Percentiles rank a stretch among this genome's conserved stretches.
Conservation (phyloP, 2,113 vertebrate genomes). For the Eclectus roratus region DNA sequence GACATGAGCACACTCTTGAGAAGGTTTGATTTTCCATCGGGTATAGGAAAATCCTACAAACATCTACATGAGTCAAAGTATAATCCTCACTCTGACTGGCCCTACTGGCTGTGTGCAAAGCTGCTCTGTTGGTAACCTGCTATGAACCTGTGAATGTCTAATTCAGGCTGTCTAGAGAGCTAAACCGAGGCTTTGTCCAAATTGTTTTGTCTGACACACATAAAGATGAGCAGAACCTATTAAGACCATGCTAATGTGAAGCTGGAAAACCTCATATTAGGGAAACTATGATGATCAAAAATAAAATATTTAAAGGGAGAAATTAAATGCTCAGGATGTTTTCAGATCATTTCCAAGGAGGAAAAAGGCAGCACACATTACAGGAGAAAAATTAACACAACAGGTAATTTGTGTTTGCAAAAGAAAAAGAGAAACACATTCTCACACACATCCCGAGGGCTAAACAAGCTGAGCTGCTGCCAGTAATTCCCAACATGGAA, state of each 20-base stretch:
- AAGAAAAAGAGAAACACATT: neutral
- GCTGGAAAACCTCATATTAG: neutral
- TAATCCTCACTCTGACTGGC: neutral
- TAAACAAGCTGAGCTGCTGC: neutral
- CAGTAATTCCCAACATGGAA: neutral
- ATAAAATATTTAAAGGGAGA: neutral
- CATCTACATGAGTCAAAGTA: neutral
- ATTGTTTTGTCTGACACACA: neutral
- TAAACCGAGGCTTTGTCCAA: neutral
- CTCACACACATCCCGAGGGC: neutral
- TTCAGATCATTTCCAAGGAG: constrained; percentile 11
- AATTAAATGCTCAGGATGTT: neutral
- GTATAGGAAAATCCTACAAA: neutral
- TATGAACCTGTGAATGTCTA: neutral
- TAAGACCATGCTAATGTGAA: neutral
- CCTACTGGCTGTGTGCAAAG: neutral
- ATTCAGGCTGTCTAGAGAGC: neutral
- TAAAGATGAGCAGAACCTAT: neutral
- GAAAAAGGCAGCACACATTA: neutral
- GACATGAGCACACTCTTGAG: neutral
- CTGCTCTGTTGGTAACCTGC: neutral
- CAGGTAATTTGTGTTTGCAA: constrained; percentile 24
- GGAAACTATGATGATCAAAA: neutral
- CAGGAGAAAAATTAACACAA: constrained; percentile 11
- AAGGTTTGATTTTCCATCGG: neutral